Conservation (phyloP, 2,888 invertebrate genomes). For the Trachelus stipa region DNA sequence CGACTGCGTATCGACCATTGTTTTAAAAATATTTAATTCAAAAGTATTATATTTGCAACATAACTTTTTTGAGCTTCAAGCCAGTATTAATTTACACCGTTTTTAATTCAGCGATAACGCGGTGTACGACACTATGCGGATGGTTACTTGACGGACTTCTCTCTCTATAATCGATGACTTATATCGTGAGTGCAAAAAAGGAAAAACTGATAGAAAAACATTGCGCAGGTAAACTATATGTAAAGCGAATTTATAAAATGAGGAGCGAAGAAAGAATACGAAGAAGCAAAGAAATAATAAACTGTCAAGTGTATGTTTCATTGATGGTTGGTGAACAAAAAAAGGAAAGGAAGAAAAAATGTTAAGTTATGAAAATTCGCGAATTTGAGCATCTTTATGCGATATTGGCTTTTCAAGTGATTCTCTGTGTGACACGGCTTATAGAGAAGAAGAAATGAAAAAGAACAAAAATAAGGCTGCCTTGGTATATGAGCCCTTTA, state of each 20-base stretch:
- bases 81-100: neutral
- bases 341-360: neutral
- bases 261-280: neutral
- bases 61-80: neutral
- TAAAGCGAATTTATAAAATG: neutral
- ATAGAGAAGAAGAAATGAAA: neutral
- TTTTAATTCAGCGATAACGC: neutral
- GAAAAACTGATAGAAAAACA: neutral
- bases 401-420: neutral
- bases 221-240: neutral
- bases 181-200: neutral
- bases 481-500: neutral
- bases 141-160: neutral
- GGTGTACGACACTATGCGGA: neutral
- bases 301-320: neutral
- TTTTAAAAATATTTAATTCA: constrained; percentile 29
- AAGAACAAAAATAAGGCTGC: neutral
- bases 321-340: neutral
- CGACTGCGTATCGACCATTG: constrained; percentile 24
- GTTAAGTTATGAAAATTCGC: neutral
- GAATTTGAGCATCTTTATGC: neutral
- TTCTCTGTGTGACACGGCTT: neutral
- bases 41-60: constrained; percentile 20
- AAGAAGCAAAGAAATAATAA: neutral
- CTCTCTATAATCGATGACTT: neutral